Evolutionary conservation across 2,888 invertebrate species (phyloP), one percentile per base, ranked within the genome.

Genomic region (Esperia sulphurella): DNA sequence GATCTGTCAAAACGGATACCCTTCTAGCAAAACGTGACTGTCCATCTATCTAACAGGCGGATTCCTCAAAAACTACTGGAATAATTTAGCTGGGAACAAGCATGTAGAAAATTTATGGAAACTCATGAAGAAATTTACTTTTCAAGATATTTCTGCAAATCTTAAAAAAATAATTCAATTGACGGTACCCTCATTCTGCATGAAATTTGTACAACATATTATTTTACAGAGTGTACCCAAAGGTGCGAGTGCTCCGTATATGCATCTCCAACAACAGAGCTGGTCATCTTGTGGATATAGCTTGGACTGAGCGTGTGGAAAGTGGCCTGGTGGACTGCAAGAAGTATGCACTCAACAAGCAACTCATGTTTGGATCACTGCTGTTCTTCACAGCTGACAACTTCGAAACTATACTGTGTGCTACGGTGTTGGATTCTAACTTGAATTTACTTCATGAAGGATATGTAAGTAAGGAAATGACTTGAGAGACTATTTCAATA

Each of bases 321-420:
- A 61, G 68, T n/a, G 55, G 58, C 1, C 13, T 52, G 1, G 53
- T 76, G 0, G 68, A 79, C 50, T 71, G 59, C 37, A 75, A 69
- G 39, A 72, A 63, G 45, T 78, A 74, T 53, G 63, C 68, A 0
- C 58, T 63, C 48, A 77, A 63, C 51, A 93, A 93, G 60, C 83
- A 92, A 50, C 91, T 95, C 21, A 92, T 95, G 83, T 92, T 83
- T 67, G 96, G 96, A 0, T 92, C 95, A 0, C 78, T 96, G 13
- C 71, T 97, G 0, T 92, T 94, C 49, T 92, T 97, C 43, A 94
- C 95, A 0, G 80, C 79, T 29, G 92, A 94, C 67, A 85, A 92
- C 48, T 96, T 96, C 74, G 76, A 91, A 30, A 92, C 92, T 3
- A 82, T 95, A 33, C 75, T 94, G 51, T 92, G 96, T 64, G 96